Evolutionary conservation across 2,797 vertebrate genomes (phyloP).

Genomic region (Scomberomorus guttatus): DNA sequence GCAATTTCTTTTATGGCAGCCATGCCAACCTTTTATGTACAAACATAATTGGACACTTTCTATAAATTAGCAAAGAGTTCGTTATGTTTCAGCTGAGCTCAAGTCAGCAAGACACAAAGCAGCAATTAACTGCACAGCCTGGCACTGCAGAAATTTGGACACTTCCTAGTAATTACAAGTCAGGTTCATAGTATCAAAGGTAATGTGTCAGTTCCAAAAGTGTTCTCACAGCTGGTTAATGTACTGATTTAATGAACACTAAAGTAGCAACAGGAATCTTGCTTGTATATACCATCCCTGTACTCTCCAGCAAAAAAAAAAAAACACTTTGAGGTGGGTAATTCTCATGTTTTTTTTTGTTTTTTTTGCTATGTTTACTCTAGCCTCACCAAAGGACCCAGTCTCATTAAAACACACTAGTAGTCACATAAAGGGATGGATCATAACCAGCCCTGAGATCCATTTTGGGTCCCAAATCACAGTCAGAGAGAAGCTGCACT

Average conservation of each 20-base stretch:
- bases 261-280: conserved; percentile 44
- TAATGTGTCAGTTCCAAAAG: conserved; percentile 53
- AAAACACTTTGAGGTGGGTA: conserved; percentile 5
- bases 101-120: conserved; percentile 53
- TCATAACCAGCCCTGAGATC: conserved; percentile 23
- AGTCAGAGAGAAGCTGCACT: conserved; percentile 13
- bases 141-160: conserved; percentile 45
- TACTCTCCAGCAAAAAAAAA: conserved; percentile 26
- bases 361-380: conserved; percentile 50
- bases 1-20: background rate
- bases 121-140: conserved; percentile 45
- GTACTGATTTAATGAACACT: conserved; percentile 69
- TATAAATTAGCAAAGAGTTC: conserved; percentile 48
- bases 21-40: conserved; percentile 13
- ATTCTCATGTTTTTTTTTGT: conserved; percentile 14
- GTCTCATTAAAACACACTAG: conserved; percentile 57
- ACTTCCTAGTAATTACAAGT: conserved; percentile 71
- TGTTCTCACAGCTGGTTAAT: conserved; percentile 64
- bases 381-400: conserved; percentile 23
- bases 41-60: conserved; percentile 50
- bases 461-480: conserved; percentile 10
- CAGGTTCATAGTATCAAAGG: conserved; percentile 56
- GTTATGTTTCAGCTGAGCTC: conserved; percentile 42
- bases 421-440: conserved; percentile 40
- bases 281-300: conserved; percentile 32